Base-by-base conservation (phyloP, 2,888 invertebrate species). In the Anaspis maculata region DNA sequence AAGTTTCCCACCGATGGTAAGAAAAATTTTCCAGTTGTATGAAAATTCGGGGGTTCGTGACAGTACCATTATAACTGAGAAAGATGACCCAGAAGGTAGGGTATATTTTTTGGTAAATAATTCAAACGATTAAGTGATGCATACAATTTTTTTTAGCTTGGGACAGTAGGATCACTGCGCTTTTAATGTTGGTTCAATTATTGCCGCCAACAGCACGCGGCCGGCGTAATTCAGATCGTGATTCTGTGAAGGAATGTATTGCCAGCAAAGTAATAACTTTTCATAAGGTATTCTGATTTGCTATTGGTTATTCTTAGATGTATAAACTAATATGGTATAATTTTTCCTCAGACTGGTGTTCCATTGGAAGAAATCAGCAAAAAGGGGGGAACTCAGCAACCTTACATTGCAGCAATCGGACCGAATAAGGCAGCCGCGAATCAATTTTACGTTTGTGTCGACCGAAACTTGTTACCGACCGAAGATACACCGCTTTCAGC, bases 101-200 rank as follows among this genome's bases (percentile, higher is more conserved):
- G n/a, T n/a, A n/a, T n/a, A n/a, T n/a, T n/a, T n/a, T n/a, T n/a
- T n/a, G n/a, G n/a, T n/a, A n/a, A n/a, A n/a, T n/a, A n/a, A n/a
- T n/a, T n/a, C n/a, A n/a, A n/a, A n/a, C n/a, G n/a, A n/a, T n/a
- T n/a, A n/a, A n/a, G n/a, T n/a, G n/a, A n/a, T n/a, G n/a, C n/a
- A n/a, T n/a, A n/a, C n/a, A n/a, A n/a, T n/a, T n/a, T n/a, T 25
- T 25, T 25, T 10, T 25, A 25, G 25, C 10, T 7, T 25, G 25
- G 25, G 25, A 25, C 10, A 5, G 12, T 7, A 25, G 7, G 5
- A 5, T 11, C 6, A n/a, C 10, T 7, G 25, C 25, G 5, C 5
- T 10, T 7, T 25, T 25, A 10, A 5, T 11, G n/a, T 10, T 25
- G 5, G 6, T 25, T n/a, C 5, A n/a, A 11, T 10, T 25, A 5